Evolutionary conservation across 2,113 vertebrate genomes (phyloP).

Genomic region (Mesoclemmys tuberculata): DNA sequence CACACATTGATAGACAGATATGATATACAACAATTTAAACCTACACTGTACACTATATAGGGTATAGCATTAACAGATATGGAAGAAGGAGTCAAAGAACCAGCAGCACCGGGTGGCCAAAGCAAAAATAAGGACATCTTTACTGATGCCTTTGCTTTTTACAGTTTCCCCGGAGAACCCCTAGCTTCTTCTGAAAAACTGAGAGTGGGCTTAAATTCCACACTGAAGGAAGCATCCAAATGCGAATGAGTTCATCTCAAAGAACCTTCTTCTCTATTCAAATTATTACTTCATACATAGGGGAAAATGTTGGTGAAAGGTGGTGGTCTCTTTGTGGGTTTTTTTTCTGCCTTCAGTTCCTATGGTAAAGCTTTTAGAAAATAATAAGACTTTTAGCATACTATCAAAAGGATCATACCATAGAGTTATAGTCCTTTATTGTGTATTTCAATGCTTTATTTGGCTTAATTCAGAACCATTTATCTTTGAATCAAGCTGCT

Average conservation of each 20-base stretch:
- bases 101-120: not conserved
- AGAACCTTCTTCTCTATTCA: not conserved
- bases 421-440: not conserved
- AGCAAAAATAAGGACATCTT: no score
- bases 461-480: not conserved
- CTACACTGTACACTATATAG: not conserved
- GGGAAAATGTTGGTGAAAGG: not conserved
- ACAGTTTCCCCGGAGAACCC: accelerated
- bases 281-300: not conserved
- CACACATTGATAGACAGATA: accelerated
- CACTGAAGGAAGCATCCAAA: not conserved
- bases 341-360: not conserved
- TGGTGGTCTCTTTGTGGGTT: not conserved
- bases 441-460: accelerated
- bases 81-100: not conserved
- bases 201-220: accelerated
- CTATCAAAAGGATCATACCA: not conserved
- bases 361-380: not conserved
- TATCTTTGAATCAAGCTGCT: not conserved
- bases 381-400: accelerated
- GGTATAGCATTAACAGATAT: accelerated
- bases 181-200: accelerated
- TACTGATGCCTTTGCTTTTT: not conserved
- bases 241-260: not conserved
- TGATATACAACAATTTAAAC: not conserved